Conservation (phyloP, 2,113 vertebrate genomes). For the Psilopsiagon aymara region DNA sequence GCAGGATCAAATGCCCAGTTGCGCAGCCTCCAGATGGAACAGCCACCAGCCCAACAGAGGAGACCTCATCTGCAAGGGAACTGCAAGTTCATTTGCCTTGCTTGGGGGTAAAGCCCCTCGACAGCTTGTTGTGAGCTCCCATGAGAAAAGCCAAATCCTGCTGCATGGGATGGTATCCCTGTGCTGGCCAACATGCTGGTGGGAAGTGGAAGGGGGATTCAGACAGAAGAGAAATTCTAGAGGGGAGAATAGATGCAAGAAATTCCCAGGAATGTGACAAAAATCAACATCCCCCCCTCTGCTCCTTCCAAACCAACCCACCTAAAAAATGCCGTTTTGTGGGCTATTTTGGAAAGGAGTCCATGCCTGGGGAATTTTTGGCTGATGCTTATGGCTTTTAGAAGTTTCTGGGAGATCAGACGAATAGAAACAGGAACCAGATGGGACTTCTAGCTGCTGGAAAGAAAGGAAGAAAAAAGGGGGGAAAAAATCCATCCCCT, state of each 20-base stretch:
- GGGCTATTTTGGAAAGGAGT: conserved; percentile 72
- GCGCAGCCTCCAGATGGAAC: not conserved
- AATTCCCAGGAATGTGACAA: conserved; percentile 55
- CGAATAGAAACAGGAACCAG: conserved; percentile 73
- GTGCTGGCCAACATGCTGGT: not conserved
- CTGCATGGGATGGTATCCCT: not conserved
- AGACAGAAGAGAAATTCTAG: conserved; percentile 16
- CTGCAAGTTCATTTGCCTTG: not conserved
- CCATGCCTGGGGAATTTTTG: conserved; percentile 70
- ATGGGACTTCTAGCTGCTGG: conserved; percentile 64
- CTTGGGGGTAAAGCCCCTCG: not conserved
- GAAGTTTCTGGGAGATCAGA: conserved; percentile 74
- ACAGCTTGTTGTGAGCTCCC: not conserved
- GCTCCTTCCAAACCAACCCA: conserved; percentile 60
- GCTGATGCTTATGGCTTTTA: conserved; percentile 71
- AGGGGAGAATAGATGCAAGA: conserved; percentile 27
- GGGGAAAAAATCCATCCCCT: not conserved
- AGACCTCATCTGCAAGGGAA: not conserved
- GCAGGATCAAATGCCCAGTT: not conserved
- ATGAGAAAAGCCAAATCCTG: not conserved
- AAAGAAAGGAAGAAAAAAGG: conserved; percentile 28
- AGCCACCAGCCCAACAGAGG: not conserved
- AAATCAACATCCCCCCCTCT: conserved; percentile 54
- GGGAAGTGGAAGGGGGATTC: not conserved
- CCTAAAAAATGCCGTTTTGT: conserved; percentile 70